phyloP scores from a whole-genome alignment of 2,113 vertebrate genomes.

The Podilymbus podiceps region DNA sequence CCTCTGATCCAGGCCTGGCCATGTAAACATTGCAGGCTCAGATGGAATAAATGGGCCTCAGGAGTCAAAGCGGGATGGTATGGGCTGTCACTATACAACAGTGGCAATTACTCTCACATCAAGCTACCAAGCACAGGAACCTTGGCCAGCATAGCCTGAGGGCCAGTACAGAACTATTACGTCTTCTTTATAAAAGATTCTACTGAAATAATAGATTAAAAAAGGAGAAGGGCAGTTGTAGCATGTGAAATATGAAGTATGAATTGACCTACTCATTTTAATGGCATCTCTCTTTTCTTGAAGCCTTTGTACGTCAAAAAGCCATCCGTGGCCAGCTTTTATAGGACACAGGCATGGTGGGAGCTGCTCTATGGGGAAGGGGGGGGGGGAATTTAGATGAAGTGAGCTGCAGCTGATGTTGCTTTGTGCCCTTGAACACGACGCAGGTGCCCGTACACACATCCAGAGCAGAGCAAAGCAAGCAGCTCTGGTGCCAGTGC shows the following conservation, averaged over 20 bases:
- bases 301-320: background rate
- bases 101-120: background rate
- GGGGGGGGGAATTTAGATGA: background rate
- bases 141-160: background rate
- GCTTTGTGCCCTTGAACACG: background rate
- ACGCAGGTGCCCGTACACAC: fast-evolving
- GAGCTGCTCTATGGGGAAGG: background rate
- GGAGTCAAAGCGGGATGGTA: fast-evolving
- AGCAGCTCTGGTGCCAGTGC: background rate
- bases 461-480: fast-evolving
- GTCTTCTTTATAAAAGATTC: background rate
- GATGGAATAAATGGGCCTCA: background rate
- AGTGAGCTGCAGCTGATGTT: background rate
- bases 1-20: background rate
- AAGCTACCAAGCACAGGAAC: background rate
- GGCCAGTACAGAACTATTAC: background rate
- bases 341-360: background rate
- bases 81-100: background rate
- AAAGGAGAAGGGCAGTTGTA: background rate
- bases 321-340: background rate
- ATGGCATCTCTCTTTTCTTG: background rate
- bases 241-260: background rate
- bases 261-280: background rate
- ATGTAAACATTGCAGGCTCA: background rate
- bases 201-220: background rate